Evolutionary conservation across 2,113 vertebrate genomes (phyloP), one percentile per base, ranked within the genome.

Genomic region (Tupaia tana): DNA sequence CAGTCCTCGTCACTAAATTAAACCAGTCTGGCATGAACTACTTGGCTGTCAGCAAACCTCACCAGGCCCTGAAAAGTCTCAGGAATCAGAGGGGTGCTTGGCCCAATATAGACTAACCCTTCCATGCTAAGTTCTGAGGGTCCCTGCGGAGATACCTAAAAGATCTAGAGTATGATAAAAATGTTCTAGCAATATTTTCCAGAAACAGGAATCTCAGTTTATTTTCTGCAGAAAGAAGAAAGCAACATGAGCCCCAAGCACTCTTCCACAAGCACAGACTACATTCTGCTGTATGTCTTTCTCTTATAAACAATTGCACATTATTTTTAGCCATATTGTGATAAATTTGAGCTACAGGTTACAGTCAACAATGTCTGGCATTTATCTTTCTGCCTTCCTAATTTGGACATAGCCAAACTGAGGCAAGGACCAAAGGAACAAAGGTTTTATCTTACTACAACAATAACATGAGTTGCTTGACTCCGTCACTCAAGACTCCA

Each of bases 351-450:
- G 52, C 69, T 59, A 31, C 3, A 31, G n/a, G 22, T 43, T n/a
- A 58, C 16, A 94, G 27, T 56, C 73, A 87, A 84, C 16, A 52
- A 63, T 61, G n/a, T 27, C 54, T 27, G 52, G 80, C 74, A 31
- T 22, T 31, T 84, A 66, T 87, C 61, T 74, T 78, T 93, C 70
- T 79, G 54, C 67, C 79, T 73, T 95, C 71, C 61, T 27, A 86
- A 80, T 89, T 74, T 64, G 9, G 83, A 82, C 8, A 34, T 77
- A 59, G n/a, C n/a, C 31, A 58, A 84, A 94, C n/a, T 43, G 59
- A 93, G 84, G 71, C 87, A 86, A 29, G 9, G 19, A 63, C 52
- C 31, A 16, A 78, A 82, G 16, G n/a, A 74, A 78, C 13, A 18
- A 85, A 58, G 20, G 63, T 74, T 77, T 93, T 43, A 86, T 84